Conservation (phyloP, 2,797 vertebrate genomes). For the Sebastes nivosus region DNA sequence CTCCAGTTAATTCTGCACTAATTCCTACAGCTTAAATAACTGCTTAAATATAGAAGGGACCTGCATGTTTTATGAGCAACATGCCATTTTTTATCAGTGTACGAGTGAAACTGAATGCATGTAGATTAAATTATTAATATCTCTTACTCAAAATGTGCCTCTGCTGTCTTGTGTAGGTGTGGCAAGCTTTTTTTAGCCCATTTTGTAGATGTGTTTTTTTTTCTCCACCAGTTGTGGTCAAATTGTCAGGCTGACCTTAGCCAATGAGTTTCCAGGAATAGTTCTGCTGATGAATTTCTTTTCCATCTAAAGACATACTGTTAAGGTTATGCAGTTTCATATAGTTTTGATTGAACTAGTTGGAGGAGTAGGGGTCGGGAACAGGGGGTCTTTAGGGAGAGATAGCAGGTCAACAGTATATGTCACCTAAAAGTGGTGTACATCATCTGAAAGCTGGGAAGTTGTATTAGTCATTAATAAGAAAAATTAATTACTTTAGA, state of each 20-base stretch:
- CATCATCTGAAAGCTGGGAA: no score
- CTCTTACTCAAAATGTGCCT: background rate
- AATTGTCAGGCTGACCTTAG: background rate
- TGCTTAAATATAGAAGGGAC: background rate
- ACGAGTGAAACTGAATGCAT: background rate
- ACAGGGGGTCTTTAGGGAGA: no score
- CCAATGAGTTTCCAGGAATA: background rate
- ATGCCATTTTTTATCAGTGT: background rate
- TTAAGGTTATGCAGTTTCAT: background rate
- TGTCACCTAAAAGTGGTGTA: no score
- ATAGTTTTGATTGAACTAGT: background rate
- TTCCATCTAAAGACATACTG: background rate
- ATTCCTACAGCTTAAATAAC: constrained; percentile 14
- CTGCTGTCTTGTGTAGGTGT: background rate
- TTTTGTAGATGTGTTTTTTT: background rate
- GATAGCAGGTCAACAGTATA: no score
- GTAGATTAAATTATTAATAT: background rate
- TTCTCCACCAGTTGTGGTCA: background rate
- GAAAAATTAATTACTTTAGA: no score
- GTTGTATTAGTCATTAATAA: no score
- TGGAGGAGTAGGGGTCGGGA: no score
- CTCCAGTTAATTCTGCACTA: constrained; percentile 23
- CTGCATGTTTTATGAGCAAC: background rate
- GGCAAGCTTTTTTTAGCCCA: background rate
- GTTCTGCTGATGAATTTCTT: background rate